Conservation (phyloP, 2,888 invertebrate species). For the Pteria penguin region DNA sequence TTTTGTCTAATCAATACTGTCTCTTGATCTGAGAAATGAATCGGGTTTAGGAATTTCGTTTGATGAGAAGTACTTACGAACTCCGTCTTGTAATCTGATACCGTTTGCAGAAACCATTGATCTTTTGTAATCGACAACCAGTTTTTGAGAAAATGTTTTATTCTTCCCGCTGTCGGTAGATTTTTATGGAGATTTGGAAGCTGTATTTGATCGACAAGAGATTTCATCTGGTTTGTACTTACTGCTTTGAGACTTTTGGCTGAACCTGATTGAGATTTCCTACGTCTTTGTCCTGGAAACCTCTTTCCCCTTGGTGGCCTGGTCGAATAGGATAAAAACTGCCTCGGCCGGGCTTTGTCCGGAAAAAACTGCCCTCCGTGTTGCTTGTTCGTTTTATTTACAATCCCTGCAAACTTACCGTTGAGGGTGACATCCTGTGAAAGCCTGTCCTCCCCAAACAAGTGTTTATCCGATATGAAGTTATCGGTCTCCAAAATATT, state of each 20-base stretch:
- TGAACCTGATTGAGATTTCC: background rate
- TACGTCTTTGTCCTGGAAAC: background rate
- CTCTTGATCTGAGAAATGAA: background rate
- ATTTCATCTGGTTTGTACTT: background rate
- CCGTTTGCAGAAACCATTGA: conserved; percentile 15
- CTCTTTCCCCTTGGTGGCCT: background rate
- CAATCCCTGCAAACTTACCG: background rate
- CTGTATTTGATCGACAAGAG: background rate
- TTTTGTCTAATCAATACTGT: no score
- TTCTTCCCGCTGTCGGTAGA: conserved; percentile 11
- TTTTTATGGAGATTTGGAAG: background rate
- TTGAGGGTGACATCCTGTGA: background rate
- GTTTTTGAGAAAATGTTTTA: conserved; percentile 17
- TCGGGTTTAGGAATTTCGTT: background rate
- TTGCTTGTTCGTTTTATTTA: no score
- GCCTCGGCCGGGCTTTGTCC: no score
- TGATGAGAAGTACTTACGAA: background rate
- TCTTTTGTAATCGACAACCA: conserved; percentile 25
- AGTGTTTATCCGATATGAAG: background rate
- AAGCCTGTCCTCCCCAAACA: background rate
- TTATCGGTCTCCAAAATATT: background rate
- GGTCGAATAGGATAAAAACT: no score
- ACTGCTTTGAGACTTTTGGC: background rate
- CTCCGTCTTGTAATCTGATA: conserved; percentile 4
- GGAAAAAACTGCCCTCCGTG: no score